phyloP scores from a whole-genome alignment of 2,113 vertebrate species.

The Tragelaphus buxtoni region DNA sequence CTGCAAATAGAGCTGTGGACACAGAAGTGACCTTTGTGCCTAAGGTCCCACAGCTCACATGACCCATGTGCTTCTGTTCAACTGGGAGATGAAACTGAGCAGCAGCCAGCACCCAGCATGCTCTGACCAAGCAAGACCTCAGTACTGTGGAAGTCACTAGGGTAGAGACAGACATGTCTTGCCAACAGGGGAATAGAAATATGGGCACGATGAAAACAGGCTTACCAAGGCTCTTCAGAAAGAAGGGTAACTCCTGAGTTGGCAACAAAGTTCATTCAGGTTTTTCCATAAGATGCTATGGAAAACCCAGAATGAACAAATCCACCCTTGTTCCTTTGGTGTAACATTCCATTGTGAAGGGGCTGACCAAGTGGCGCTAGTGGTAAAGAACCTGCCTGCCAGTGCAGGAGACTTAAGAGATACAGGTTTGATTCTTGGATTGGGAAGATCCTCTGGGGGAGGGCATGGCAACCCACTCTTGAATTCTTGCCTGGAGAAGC shows the following conservation, averaged over 20 bases:
- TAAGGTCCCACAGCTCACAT: not conserved
- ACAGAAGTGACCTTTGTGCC: not conserved
- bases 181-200: not conserved
- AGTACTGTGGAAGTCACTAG: too few relatives aligned
- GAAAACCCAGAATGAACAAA: not conserved
- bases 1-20: not conserved
- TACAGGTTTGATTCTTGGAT: not conserved
- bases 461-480: not conserved
- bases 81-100: not conserved
- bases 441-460: not conserved
- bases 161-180: not conserved
- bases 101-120: not conserved
- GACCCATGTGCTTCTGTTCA: not conserved
- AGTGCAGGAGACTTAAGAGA: not conserved
- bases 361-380: not conserved
- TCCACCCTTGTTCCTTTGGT: not conserved
- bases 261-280: not conserved
- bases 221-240: not conserved
- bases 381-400: not conserved
- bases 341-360: not conserved
- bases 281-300: not conserved
- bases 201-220: too few relatives aligned
- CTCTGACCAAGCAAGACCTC: not conserved
- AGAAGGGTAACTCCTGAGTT: not conserved
- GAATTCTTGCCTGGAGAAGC: not conserved